Conservation (phyloP, 2,888 invertebrate genomes). For the Napeogenes inachia region DNA sequence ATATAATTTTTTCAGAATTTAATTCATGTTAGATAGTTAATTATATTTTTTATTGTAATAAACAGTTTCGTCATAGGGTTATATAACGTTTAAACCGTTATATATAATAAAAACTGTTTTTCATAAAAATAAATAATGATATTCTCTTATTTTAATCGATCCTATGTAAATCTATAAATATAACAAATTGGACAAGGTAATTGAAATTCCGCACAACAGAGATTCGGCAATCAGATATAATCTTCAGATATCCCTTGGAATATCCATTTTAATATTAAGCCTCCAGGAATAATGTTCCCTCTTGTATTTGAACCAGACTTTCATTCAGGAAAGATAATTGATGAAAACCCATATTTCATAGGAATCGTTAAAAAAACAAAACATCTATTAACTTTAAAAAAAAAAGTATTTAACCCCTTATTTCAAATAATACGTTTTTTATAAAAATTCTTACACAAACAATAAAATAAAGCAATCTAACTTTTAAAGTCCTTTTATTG, state of each 20-base stretch:
- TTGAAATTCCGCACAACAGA: conserved; percentile 17
- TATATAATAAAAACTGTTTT: too few species aligned
- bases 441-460: conserved; percentile 13
- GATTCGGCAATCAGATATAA: conserved; percentile 33
- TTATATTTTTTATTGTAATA: too few species aligned
- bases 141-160: neutral
- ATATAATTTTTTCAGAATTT: too few species aligned
- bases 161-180: neutral
- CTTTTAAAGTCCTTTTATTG: conserved; percentile 58
- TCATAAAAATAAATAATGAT: too few species aligned
- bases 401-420: neutral
- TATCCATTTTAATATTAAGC: conserved; percentile 45
- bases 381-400: neutral
- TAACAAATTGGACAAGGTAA: conserved; percentile 8
- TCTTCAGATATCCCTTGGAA: conserved; percentile 41
- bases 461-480: conserved; percentile 51
- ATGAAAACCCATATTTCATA: neutral
- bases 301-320: neutral
- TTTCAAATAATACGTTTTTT: conserved; percentile 8
- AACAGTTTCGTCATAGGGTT: too few species aligned
- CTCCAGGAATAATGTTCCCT: conserved; percentile 41
- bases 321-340: neutral
- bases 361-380: neutral
- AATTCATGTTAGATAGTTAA: too few species aligned
- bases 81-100: too few species aligned